Percentiles rank a stretch among this genome's conserved stretches.
Conservation (phyloP, 2,113 vertebrate species). For the Galeopterus variegatus region DNA sequence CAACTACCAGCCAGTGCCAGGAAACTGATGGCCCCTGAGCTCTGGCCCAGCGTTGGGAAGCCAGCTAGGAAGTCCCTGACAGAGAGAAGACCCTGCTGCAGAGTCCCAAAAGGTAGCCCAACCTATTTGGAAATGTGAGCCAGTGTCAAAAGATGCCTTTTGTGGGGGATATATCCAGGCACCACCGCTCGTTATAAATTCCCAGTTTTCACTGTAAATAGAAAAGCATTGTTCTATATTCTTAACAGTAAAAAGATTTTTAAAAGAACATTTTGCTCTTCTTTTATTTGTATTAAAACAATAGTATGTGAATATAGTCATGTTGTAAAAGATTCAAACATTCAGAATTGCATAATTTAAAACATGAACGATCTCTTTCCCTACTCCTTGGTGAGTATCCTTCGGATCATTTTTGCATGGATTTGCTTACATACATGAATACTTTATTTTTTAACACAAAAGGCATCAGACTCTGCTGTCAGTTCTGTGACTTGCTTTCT, state of each 20-base stretch:
- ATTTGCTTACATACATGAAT: conserved; percentile 6
- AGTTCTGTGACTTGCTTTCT: background rate
- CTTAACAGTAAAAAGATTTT: background rate
- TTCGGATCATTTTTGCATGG: background rate
- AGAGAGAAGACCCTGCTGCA: background rate
- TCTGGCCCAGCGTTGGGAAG: background rate
- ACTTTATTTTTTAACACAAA: background rate
- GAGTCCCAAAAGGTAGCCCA: background rate
- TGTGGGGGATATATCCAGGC: background rate
- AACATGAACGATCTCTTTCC: background rate
- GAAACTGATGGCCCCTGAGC: background rate
- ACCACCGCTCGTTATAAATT: background rate
- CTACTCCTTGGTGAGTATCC: background rate
- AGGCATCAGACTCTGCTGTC: background rate
- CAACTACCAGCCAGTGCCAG: background rate
- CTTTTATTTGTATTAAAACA: background rate
- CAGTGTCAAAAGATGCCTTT: background rate
- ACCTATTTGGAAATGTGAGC: background rate
- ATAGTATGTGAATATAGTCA: background rate
- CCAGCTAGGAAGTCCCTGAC: background rate
- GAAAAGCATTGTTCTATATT: background rate
- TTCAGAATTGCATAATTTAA: conserved; percentile 30
- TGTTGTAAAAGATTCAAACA: background rate
- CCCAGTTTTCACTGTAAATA: background rate
- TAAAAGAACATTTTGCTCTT: background rate